These are phyloP conservation scores for Amphilophus citrinellus DNA, from an alignment of 2,113 vertebrate species.

Conservation along the genomic window DNA sequence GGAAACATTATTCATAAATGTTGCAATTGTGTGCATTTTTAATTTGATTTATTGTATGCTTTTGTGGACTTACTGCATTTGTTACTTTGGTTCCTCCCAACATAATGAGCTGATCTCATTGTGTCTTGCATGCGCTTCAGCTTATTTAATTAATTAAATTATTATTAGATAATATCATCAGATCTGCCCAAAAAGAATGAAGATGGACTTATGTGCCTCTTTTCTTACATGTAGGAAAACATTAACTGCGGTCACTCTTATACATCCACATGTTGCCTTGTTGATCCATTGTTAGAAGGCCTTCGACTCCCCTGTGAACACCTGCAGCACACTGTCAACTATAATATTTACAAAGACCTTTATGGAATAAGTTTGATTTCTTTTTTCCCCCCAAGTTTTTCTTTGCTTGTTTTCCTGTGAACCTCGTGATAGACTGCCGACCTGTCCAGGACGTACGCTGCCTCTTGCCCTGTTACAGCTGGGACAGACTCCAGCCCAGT, in stretches of 20 bases:
- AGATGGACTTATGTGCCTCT: background rate
- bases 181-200: conserved; percentile 1
- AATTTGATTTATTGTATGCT: background rate
- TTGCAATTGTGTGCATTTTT: background rate
- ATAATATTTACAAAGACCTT: background rate
- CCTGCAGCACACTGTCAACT: background rate
- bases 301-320: background rate
- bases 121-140: fast-evolving
- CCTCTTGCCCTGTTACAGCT: background rate
- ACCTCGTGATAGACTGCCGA: background rate
- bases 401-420: background rate
- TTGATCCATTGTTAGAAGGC: background rate
- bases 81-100: background rate
- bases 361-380: background rate
- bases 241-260: background rate
- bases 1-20: background rate
- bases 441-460: background rate
- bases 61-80: background rate
- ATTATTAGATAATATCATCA: background rate
- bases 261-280: background rate
- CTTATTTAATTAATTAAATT: background rate
- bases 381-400: background rate
- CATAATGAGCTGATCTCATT: background rate
- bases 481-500: background rate
- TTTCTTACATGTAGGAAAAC: background rate